Conservation (phyloP, 2,113 vertebrate genomes). For the Alexandromys fortis region DNA sequence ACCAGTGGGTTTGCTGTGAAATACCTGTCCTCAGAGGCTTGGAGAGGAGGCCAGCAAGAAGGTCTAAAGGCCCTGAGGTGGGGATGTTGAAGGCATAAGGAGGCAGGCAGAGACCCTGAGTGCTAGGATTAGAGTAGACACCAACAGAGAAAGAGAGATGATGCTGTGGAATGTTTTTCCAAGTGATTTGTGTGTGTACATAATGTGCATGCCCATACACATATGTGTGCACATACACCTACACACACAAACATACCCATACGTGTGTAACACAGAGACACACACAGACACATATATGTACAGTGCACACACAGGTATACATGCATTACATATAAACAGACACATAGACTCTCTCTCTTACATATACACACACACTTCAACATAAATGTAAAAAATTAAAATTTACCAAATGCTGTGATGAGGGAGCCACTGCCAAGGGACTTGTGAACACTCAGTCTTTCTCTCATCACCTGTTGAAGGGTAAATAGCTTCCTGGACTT, state of each 20-base stretch:
- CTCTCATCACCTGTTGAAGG: conserved; percentile 3
- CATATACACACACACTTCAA: background rate
- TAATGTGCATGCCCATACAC: background rate
- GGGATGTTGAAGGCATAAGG: rapidly evolving
- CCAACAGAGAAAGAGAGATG: background rate
- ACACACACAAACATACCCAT: background rate
- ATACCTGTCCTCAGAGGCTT: too few relatives aligned
- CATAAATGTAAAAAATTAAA: background rate
- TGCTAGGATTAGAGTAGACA: background rate
- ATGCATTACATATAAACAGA: background rate
- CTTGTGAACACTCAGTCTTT: background rate
- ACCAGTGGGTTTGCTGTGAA: background rate
- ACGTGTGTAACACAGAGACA: background rate
- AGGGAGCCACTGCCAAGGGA: conserved; percentile 14
- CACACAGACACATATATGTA: background rate
- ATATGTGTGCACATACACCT: too few relatives aligned
- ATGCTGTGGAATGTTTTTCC: background rate
- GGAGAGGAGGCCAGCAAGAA: rapidly evolving
- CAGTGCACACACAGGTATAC: background rate
- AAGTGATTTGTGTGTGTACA: background rate
- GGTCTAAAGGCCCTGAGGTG: too few relatives aligned
- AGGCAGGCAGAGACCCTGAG: rapidly evolving
- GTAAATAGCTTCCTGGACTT: background rate
- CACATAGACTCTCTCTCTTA: background rate
- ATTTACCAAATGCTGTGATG: background rate